Evolutionary conservation across 2,797 vertebrate species (phyloP).

Genomic region (Chiloscyllium punctatum): DNA sequence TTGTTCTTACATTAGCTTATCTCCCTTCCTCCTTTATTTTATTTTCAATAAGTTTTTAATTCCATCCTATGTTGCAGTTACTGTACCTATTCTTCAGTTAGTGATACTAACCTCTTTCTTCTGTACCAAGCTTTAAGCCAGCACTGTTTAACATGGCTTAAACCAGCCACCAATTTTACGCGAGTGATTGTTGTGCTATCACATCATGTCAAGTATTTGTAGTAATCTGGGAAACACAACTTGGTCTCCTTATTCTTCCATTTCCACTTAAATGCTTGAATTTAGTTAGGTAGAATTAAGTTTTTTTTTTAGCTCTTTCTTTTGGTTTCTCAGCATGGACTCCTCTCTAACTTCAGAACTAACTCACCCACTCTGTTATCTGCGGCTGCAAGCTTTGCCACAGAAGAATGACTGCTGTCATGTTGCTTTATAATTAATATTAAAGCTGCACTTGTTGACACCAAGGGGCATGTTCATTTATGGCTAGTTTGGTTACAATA

Average conservation of each 20-base stretch:
- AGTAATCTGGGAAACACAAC: background rate
- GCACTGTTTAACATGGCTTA: background rate
- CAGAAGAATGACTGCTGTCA: background rate
- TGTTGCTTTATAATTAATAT: background rate
- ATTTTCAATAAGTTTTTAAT: background rate
- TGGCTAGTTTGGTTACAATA: background rate
- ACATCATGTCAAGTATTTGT: background rate
- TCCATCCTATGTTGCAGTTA: background rate
- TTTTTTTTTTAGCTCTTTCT: background rate
- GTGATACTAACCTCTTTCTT: background rate
- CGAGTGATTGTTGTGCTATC: background rate
- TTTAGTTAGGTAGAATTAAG: background rate
- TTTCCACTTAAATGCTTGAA: background rate
- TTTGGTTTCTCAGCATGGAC: background rate
- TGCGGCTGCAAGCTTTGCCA: background rate
- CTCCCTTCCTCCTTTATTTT: background rate
- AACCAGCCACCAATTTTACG: background rate
- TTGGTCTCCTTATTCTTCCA: background rate
- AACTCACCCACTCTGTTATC: background rate
- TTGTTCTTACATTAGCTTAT: background rate
- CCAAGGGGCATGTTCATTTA: background rate
- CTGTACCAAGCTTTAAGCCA: background rate
- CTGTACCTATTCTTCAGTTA: background rate
- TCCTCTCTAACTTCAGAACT: background rate
- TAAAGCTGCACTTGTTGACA: background rate